These are phyloP conservation scores for Ormyrus thymus DNA, from an alignment of 2,888 invertebrate species.

Conservation along the genomic window DNA sequence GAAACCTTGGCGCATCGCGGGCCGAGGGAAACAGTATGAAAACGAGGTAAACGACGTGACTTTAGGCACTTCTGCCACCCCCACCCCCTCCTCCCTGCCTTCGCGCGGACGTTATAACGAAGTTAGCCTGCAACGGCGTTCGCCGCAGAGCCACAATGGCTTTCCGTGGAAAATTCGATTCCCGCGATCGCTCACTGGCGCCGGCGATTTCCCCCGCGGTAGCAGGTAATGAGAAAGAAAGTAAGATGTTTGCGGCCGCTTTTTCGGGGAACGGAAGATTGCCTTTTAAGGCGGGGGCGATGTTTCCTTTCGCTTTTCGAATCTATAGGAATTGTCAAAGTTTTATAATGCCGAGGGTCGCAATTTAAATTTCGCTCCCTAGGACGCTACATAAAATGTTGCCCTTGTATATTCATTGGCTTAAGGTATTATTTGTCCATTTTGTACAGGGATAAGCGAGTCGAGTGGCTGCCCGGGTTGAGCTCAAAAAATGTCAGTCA, in stretches of 20 bases:
- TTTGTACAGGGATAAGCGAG: neutral
- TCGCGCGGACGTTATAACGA: slow-evolving; percentile 55
- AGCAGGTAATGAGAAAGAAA: slow-evolving; percentile 25
- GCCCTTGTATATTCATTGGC: slow-evolving; percentile 21
- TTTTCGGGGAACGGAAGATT: slow-evolving; percentile 22
- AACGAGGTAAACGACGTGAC: slow-evolving; percentile 59
- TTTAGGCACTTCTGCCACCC: slow-evolving; percentile 49
- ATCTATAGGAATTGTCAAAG: neutral
- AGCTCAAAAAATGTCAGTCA: neutral
- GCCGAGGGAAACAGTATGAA: slow-evolving; percentile 54
- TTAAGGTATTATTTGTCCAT: slow-evolving; percentile 16
- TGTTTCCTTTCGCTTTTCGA: slow-evolving; percentile 15
- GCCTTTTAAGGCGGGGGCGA: slow-evolving; percentile 17
- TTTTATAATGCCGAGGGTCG: slow-evolving; percentile 22
- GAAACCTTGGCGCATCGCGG: neutral
- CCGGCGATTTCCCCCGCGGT: slow-evolving; percentile 20
- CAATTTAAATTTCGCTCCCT: slow-evolving; percentile 24
- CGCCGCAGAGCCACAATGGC: slow-evolving; percentile 52
- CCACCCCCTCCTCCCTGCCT: neutral
- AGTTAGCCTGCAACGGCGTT: slow-evolving; percentile 59
- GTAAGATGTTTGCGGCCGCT: slow-evolving; percentile 19
- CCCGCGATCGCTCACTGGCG: slow-evolving; percentile 29
- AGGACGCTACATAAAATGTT: neutral
- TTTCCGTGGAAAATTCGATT: slow-evolving; percentile 59
- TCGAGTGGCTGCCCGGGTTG: no score